Conservation (phyloP, 2,888 invertebrate genomes). For the Drosophila lacicola region DNA sequence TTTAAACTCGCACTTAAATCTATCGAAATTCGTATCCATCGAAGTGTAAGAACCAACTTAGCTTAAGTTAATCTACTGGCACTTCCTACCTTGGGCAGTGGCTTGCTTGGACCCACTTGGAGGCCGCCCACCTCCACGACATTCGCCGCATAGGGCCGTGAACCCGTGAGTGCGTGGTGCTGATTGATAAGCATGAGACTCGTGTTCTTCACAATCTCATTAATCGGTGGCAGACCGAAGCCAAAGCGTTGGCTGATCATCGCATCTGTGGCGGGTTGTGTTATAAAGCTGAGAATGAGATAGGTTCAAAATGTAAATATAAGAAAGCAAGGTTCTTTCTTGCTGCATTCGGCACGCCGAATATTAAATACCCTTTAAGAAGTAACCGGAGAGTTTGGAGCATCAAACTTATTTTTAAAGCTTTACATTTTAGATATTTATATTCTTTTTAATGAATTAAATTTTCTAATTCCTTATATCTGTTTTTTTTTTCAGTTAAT, state of each 20-base stretch:
- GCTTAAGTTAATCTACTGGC: neutral
- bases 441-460: too few species aligned
- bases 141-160: conserved; percentile 84
- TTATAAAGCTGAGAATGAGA: conserved; percentile 59
- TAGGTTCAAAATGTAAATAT: neutral
- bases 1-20: too few species aligned
- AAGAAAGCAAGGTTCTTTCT: neutral
- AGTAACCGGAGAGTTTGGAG: too few species aligned
- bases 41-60: too few species aligned
- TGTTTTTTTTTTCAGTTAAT: too few species aligned
- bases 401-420: too few species aligned
- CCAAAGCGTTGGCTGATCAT: conserved; percentile 85
- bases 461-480: too few species aligned
- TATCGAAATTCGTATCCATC: too few species aligned
- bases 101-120: conserved; percentile 80
- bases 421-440: too few species aligned
- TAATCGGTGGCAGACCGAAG: conserved; percentile 84
- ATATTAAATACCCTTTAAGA: too few species aligned
- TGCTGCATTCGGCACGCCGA: too few species aligned
- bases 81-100: conserved; percentile 73
- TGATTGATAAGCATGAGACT: conserved; percentile 85
- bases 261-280: conserved; percentile 83
- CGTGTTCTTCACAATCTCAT: conserved; percentile 83
- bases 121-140: conserved; percentile 86
- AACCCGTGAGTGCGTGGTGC: conserved; percentile 85